Conservation (phyloP, 1,140 invertebrate genomes). For the Pseudomyrmex flavicornis region DNA sequence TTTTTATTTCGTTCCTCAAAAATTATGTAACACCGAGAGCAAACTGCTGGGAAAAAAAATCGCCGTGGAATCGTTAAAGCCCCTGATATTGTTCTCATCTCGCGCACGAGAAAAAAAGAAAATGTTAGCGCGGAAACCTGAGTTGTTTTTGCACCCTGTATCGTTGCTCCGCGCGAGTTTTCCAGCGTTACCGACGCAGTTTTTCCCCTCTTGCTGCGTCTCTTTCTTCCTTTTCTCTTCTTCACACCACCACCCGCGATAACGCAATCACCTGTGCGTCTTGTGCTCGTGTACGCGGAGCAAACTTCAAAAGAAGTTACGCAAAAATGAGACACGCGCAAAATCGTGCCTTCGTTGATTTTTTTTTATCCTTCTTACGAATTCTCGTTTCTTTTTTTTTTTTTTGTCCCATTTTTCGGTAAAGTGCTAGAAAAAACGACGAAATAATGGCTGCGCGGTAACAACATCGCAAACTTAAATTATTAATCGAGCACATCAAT, state of each 20-base stretch:
- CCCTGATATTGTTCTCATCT: constrained; percentile 29
- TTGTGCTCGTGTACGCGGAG: background rate
- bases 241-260: background rate
- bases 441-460: background rate
- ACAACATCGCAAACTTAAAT: constrained; percentile 16
- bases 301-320: no score
- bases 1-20: background rate
- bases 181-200: background rate
- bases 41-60: constrained; percentile 19
- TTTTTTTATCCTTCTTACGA: background rate
- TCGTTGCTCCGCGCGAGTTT: constrained; percentile 18
- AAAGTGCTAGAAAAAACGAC: no score
- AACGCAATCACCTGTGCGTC: background rate
- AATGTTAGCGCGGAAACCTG: constrained; percentile 4
- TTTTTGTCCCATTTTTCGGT: no score
- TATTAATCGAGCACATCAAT: constrained; percentile 19
- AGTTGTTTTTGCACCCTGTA: constrained; percentile 13
- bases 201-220: background rate
- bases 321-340: background rate
- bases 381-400: background rate
- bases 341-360: background rate
- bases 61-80: constrained; percentile 37
- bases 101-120: background rate
- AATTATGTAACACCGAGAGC: background rate
- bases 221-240: background rate